Conservation (phyloP, 2,888 invertebrate genomes). For the Parelbella ahira region DNA sequence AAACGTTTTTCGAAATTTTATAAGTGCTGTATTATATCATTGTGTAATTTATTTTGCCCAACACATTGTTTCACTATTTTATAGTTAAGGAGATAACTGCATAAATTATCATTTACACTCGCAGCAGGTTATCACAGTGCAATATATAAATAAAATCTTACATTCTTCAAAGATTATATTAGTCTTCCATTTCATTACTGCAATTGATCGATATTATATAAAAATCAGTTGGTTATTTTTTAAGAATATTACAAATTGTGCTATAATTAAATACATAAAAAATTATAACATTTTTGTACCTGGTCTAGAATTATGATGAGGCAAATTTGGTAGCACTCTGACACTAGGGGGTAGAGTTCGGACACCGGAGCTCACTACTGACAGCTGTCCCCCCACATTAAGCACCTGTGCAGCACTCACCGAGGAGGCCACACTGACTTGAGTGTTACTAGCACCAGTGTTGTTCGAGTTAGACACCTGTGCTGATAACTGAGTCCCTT, state of each 20-base stretch:
- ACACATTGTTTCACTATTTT: constrained; percentile 5
- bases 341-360: constrained; percentile 66
- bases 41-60: no score
- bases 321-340: constrained; percentile 63
- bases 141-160: neutral
- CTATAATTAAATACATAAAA: no score
- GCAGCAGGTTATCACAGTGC: neutral
- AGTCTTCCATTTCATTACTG: no score
- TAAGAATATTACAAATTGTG: no score
- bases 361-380: constrained; percentile 66
- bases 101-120: constrained; percentile 3
- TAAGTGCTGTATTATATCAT: no score
- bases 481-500: constrained; percentile 65
- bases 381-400: constrained; percentile 59
- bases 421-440: constrained; percentile 49
- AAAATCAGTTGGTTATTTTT: no score
- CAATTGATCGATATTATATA: no score
- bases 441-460: constrained; percentile 43
- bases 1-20: no score
- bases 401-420: constrained; percentile 57
- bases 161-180: no score
- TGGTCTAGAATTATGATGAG: constrained; percentile 64
- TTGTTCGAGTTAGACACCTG: constrained; percentile 53
- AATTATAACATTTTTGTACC: constrained; percentile 42
- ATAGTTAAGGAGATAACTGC: neutral